Evolutionary conservation across 1,140 invertebrate genomes (phyloP).

Genomic region (Stenopsyche tienmushanensis): DNA sequence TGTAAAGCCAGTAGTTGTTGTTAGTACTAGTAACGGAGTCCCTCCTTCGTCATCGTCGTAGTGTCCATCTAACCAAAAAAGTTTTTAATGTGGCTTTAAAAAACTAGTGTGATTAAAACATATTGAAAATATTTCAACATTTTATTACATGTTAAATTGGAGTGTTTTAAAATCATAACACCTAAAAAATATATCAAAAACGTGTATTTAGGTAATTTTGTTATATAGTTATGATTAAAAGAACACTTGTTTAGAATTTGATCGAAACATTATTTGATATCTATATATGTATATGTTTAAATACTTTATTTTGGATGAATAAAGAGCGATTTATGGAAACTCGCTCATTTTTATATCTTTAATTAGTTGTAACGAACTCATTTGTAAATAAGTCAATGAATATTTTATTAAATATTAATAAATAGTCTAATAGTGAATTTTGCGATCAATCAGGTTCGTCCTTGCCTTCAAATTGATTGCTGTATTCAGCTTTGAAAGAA

Average conservation of each 20-base stretch:
- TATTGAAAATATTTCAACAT: slow-evolving; percentile 13
- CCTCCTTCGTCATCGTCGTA: slow-evolving; percentile 31
- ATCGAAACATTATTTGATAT: neutral
- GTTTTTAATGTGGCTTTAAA: slow-evolving; percentile 8
- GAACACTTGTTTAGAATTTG: neutral
- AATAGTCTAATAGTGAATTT: neutral
- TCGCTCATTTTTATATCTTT: neutral
- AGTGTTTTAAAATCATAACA: neutral
- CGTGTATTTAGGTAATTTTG: neutral
- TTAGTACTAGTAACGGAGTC: slow-evolving; percentile 27
- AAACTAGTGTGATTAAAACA: slow-evolving; percentile 14
- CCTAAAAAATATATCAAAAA: neutral
- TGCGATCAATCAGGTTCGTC: too few species aligned
- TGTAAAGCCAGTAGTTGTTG: slow-evolving; percentile 37
- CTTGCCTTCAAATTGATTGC: too few species aligned
- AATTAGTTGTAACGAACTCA: neutral
- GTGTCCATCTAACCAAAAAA: slow-evolving; percentile 24
- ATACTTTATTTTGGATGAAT: neutral
- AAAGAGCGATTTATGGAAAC: neutral
- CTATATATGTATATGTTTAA: neutral
- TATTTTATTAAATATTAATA: neutral
- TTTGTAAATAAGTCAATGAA: neutral
- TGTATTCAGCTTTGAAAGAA: too few species aligned
- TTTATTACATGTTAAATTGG: slow-evolving; percentile 13
- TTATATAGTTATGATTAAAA: neutral